Evolutionary conservation across 2,797 vertebrate genomes (phyloP).

Genomic region (Prunella strophiata): DNA sequence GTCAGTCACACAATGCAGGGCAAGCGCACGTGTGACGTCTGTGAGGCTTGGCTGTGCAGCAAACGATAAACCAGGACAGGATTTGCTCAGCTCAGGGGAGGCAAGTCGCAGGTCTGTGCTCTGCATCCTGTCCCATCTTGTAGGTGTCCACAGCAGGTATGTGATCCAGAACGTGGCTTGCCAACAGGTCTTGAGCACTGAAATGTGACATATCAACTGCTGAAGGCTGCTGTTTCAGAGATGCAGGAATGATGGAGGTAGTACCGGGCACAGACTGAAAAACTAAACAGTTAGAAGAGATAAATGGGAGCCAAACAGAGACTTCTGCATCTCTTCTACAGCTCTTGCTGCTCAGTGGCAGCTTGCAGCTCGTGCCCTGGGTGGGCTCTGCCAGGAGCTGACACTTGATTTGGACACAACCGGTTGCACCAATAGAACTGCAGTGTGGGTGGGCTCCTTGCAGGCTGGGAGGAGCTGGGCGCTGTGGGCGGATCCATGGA

Average conservation of each 20-base stretch:
- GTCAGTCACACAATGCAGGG: conserved; percentile 21
- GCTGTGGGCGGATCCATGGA: background rate
- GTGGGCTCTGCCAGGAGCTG: background rate
- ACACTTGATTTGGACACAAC: background rate
- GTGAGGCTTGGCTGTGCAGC: background rate
- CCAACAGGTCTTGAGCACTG: background rate
- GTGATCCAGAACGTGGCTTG: background rate
- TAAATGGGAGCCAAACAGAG: background rate
- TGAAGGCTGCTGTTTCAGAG: background rate
- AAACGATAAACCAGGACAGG: background rate
- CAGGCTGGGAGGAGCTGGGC: background rate
- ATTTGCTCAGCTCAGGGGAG: background rate
- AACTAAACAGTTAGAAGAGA: background rate
- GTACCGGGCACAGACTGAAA: background rate
- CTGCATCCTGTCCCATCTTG: background rate
- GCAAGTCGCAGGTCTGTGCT: background rate
- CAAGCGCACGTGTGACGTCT: background rate
- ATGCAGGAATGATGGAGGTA: background rate
- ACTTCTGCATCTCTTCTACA: background rate
- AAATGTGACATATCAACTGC: background rate
- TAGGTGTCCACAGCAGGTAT: no score
- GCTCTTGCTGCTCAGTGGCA: background rate
- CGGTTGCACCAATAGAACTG: background rate
- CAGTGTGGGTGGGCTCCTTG: background rate
- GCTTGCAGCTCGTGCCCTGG: background rate